Percentiles rank a stretch among this genome's conserved stretches.
Evolutionary conservation across 2,888 invertebrate species (phyloP).

Genomic region (Balanococcus diminutus): DNA sequence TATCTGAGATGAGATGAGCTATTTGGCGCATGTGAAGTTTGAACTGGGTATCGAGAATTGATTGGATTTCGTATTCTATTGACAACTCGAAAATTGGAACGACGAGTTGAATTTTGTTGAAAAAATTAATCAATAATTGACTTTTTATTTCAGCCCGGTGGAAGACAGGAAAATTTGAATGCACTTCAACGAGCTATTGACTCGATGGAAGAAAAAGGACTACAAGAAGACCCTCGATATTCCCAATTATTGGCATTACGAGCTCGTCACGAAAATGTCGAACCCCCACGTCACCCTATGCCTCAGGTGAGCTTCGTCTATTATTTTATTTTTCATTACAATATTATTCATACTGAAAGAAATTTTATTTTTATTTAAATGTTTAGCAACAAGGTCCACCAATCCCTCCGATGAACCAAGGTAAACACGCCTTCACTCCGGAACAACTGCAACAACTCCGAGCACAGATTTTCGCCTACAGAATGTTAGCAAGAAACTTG

Average conservation of each 20-base stretch:
- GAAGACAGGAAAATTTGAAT: constrained; percentile 78
- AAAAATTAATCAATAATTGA: no score
- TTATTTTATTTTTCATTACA: background rate
- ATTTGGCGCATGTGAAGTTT: no score
- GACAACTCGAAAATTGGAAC: no score
- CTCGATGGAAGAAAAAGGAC: constrained; percentile 93
- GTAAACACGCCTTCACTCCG: constrained; percentile 61
- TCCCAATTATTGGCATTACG: constrained; percentile 66
- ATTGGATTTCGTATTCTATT: no score
- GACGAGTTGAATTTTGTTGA: no score
- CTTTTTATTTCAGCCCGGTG: constrained; percentile 15
- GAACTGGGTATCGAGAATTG: no score
- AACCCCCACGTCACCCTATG: constrained; percentile 56
- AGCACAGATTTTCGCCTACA: constrained; percentile 93
- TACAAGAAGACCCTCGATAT: constrained; percentile 69
- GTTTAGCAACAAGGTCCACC: constrained; percentile 45
- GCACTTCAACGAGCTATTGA: constrained; percentile 91
- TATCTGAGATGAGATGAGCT: no score
- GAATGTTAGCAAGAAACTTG: constrained; percentile 87
- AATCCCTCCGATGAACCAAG: constrained; percentile 27
- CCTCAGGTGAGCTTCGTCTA: constrained; percentile 55
- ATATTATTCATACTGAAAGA: no score
- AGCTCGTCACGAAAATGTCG: constrained; percentile 68
- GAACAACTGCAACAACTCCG: constrained; percentile 86
- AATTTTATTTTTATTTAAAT: no score